Evolutionary conservation across 2,113 vertebrate genomes (phyloP), one percentile per base, ranked within the genome.

Genomic region (Calonectris borealis): DNA sequence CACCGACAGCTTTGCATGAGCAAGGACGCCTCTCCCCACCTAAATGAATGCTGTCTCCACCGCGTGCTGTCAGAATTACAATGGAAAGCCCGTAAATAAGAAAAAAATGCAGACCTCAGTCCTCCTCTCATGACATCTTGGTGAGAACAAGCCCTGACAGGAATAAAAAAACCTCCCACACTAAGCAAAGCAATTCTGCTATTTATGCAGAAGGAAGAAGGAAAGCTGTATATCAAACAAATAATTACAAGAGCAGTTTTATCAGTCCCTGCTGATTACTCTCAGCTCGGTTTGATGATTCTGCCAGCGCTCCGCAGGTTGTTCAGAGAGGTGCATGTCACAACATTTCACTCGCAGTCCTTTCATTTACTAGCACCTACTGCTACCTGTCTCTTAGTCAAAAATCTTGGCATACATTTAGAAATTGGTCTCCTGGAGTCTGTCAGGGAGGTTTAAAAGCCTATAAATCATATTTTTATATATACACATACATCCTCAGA

Each of bases 161-260:
- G 85, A 92, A 94, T 88, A 44, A 86, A 90, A 90, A 93, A 93
- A 83, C 88, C 94, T 95, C 94, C 94, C 79, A 81, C 88, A 72
- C 92, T 54, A 89, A 82, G 93, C 86, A 93, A 94, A 95, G 90
- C 94, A 85, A 64, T 83, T 77, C 90, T 82, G 91, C 73, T 92
- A 65, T 91, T 96, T 92, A 96, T 94, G 88, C 92, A 94, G 94
- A 11, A 86, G 85, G 90, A 85, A 83, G 94, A 95, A 94, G 94
- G 93, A 95, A 96, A 96, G 96, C 96, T 94, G 94, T 90, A 95
- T 94, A 97, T 95, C 96, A 97, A 96, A 96, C 91, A 94, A 97
- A 94, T 96, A 95, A 96, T 97, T 97, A 95, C 80, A 78, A 79
- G 83, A 94, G 87, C 91, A 93, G 93, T 93, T 96, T 95, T 96